Conservation (phyloP, 2,113 vertebrate genomes). For the Pimephales promelas region DNA sequence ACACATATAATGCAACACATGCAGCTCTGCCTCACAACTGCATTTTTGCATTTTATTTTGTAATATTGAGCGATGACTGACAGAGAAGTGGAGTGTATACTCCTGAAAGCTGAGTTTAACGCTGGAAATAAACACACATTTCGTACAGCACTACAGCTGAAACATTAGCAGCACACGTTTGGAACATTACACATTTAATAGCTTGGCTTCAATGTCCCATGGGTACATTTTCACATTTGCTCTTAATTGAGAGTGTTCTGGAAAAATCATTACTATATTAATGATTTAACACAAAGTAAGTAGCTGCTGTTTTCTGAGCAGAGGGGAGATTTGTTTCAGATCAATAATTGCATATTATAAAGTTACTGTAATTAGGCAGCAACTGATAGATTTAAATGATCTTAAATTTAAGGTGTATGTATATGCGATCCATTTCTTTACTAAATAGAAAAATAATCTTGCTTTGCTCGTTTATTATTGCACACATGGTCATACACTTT, state of each 20-base stretch:
- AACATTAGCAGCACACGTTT: constrained; percentile 17
- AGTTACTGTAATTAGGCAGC: constrained; percentile 84
- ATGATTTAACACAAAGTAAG: constrained; percentile 85
- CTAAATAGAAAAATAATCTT: constrained; percentile 65
- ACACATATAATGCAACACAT: not conserved
- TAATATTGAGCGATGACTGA: not conserved
- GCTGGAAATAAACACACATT: not conserved
- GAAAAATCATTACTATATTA: constrained; percentile 85
- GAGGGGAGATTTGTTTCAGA: constrained; percentile 77
- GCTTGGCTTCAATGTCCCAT: constrained; percentile 72
- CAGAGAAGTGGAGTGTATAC: not conserved
- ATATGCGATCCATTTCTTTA: constrained; percentile 72
- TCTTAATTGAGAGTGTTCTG: constrained; percentile 83
- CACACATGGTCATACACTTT: not conserved
- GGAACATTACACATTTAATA: constrained; percentile 77
- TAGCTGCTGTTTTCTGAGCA: constrained; percentile 80
- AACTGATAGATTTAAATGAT: constrained; percentile 83
- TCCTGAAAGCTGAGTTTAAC: not conserved
- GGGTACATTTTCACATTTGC: constrained; percentile 77
- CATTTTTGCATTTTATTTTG: not conserved
- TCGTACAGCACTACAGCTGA: not conserved
- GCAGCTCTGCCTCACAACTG: too few relatives aligned
- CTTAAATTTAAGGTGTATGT: constrained; percentile 82
- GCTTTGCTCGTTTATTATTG: constrained; percentile 28
- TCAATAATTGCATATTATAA: constrained; percentile 81